Percentiles rank a stretch among this genome's conserved stretches.
phyloP scores from a whole-genome alignment of 2,888 invertebrate species.

The Anodontia alba region DNA sequence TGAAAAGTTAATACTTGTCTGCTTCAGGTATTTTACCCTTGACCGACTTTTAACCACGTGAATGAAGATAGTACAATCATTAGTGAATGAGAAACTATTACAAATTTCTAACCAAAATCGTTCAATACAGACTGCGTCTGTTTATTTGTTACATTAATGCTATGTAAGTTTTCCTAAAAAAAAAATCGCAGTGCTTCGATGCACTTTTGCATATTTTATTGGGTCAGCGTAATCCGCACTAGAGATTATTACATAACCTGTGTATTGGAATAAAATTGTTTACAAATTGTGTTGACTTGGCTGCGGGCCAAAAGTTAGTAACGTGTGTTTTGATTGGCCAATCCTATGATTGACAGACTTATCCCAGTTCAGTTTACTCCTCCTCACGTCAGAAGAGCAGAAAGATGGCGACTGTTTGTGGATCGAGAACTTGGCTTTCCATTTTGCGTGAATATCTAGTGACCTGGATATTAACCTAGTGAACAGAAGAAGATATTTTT shows the following conservation, averaged over 20 bases:
- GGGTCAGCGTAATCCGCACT: too few species aligned
- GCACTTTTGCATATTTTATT: too few species aligned
- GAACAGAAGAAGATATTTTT: constrained; percentile 25
- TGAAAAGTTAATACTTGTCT: too few species aligned
- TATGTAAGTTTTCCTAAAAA: too few species aligned
- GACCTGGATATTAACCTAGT: constrained; percentile 6
- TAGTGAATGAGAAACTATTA: too few species aligned
- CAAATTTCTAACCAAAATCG: too few species aligned
- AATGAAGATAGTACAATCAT: too few species aligned
- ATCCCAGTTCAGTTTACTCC: constrained; percentile 66
- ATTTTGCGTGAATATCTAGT: constrained; percentile 12
- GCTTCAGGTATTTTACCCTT: too few species aligned
- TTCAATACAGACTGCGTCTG: too few species aligned
- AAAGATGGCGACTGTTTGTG: constrained; percentile 66
- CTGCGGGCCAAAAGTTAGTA: constrained; percentile 52
- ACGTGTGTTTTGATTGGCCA: constrained; percentile 64
- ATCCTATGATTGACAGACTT: constrained; percentile 62
- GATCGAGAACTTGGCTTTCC: constrained; percentile 40
- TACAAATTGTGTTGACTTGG: constrained; percentile 59
- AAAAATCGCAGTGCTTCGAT: too few species aligned
- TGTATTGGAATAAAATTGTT: neutral
- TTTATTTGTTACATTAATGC: too few species aligned
- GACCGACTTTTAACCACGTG: too few species aligned
- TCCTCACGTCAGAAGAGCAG: constrained; percentile 59
- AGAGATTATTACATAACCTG: constrained; percentile 1